Evolutionary conservation across 2,797 vertebrate species (phyloP), one percentile per base, ranked within the genome.

Genomic region (Forpus xanthops): DNA sequence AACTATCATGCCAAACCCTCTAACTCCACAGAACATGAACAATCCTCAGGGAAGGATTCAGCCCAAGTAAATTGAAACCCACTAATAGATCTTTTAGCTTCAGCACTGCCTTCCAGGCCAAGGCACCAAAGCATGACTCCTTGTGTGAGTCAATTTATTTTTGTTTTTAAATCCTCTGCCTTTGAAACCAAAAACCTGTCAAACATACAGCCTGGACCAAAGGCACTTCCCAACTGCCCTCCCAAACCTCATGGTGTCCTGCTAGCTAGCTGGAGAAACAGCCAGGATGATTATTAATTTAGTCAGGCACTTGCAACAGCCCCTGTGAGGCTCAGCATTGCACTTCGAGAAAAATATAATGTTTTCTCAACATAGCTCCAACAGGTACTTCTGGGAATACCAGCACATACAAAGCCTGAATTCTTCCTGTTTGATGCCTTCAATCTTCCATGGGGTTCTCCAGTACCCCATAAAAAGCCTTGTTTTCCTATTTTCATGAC

Each of bases 1-100:
- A 94, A 50, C 6, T 25, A 72, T 17, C 53, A 5, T 0, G 25
- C 61, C 87, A 90, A 86, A 52, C 11, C 19, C 55, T 71, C 39
- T 64, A 85, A 89, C 85, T 89, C 73, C 49, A 61, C 20, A 72
- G 73, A 87, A 92, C 75, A 74, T 8, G 52, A 85, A 68, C 44
- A 67, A 70, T 84, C 87, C 90, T 80, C 39, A 2, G 89, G 91
- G 94, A 93, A 93, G 60, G 83, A 88, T 70, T 85, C 80, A 70
- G 77, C 24, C 77, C 4, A 13, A 64, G 73, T 50, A 81, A 91
- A 92, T 9, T 89, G 80, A 94, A 89, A 90, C 44, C 42, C 55
- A 30, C 90, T 88, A 66, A 84, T 12, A 75, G 83, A 91, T 85
- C 70, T 91, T 84, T 92, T 42, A 84, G 79, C 73, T 73, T 24